phyloP scores from a whole-genome alignment of 2,888 invertebrate species.

The Drosophila multiciliata region DNA sequence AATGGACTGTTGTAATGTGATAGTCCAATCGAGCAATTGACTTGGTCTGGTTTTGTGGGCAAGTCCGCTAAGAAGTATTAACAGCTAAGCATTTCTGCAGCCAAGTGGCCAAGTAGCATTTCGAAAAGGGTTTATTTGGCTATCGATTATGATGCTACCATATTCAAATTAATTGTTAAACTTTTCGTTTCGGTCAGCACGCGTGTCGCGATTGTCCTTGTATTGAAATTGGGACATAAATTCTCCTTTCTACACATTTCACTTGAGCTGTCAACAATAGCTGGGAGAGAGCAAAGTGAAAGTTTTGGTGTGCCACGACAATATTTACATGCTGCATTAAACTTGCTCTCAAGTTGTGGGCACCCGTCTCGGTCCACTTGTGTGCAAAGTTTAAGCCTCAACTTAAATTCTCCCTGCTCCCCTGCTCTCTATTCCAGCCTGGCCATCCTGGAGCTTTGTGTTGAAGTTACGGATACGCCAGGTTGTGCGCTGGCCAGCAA shows the following conservation, averaged over 20 bases:
- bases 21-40: slow-evolving; percentile 52
- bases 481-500: slow-evolving; percentile 64
- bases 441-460: slow-evolving; percentile 13
- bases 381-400: slow-evolving; percentile 54
- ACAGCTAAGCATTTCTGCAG: slow-evolving; percentile 23
- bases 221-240: slow-evolving; percentile 44
- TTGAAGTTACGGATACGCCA: slow-evolving; percentile 74
- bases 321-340: slow-evolving; percentile 80
- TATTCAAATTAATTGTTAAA: slow-evolving; percentile 76
- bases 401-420: not conserved
- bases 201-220: slow-evolving; percentile 46
- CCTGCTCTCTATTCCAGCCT: not conserved
- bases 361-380: slow-evolving; percentile 40
- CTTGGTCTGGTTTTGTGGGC: slow-evolving; percentile 27
- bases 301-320: slow-evolving; percentile 76
- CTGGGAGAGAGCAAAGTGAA: slow-evolving; percentile 53
- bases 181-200: slow-evolving; percentile 58
- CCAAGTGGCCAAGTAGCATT: slow-evolving; percentile 10
- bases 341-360: slow-evolving; percentile 68
- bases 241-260: slow-evolving; percentile 44
- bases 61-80: slow-evolving; percentile 16
- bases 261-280: slow-evolving; percentile 60
- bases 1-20: slow-evolving; percentile 45
- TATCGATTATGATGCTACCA: slow-evolving; percentile 43
- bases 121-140: not conserved